Percentiles rank a stretch among this genome's conserved stretches.
Conservation (phyloP, 2,888 invertebrate species). For the Himalopsyche kuldschensis region DNA sequence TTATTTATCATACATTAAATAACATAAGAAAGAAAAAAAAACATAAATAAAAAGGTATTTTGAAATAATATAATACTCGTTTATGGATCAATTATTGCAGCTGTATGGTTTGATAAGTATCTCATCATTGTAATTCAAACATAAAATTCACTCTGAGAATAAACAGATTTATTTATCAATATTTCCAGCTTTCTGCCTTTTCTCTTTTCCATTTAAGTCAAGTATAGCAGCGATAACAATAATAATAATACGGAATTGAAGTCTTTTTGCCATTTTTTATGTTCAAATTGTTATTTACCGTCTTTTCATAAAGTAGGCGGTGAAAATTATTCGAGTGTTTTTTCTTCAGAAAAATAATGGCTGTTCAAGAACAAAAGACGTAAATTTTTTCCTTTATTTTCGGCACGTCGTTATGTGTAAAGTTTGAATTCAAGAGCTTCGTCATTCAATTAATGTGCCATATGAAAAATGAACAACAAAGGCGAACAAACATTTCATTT, state of each 20-base stretch:
- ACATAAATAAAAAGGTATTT: too few species aligned
- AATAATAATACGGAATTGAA: constrained; percentile 8
- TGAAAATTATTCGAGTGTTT: constrained; percentile 15
- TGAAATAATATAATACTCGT: too few species aligned
- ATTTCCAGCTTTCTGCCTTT: not conserved
- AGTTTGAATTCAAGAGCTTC: not conserved
- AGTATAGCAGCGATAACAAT: not conserved
- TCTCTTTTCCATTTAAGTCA: not conserved
- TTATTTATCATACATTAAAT: too few species aligned
- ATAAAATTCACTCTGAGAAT: not conserved
- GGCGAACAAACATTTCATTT: too few species aligned
- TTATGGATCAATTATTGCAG: too few species aligned
- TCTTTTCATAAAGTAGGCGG: not conserved
- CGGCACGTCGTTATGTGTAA: not conserved
- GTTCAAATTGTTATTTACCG: not conserved
- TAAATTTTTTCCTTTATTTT: constrained; percentile 1
- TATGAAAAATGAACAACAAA: not conserved
- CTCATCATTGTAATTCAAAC: too few species aligned
- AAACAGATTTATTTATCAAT: constrained; percentile 3
- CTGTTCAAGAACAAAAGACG: constrained; percentile 18
- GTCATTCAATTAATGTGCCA: not conserved
- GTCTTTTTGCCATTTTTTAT: not conserved
- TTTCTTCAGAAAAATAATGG: constrained; percentile 12
- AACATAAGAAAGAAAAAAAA: too few species aligned
- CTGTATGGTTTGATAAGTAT: too few species aligned